Percentiles rank a stretch among this genome's conserved stretches.
phyloP scores from a whole-genome alignment of 1,140 invertebrate genomes.

The Philotrypesis tridentata region DNA sequence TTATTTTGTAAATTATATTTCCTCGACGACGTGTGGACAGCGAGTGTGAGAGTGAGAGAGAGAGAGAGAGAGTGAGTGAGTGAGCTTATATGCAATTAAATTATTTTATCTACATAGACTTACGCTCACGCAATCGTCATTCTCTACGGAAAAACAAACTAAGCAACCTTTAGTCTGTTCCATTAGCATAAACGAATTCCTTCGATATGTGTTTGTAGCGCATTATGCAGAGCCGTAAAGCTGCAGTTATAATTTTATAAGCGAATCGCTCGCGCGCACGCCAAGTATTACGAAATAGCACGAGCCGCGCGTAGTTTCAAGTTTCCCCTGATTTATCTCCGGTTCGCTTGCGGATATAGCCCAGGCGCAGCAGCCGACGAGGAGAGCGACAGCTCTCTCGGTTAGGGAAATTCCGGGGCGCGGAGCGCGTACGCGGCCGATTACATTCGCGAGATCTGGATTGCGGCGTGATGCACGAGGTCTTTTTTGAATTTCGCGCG shows the following conservation, averaged over 20 bases:
- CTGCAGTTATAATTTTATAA: background rate
- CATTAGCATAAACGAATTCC: background rate
- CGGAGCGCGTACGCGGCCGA: too few species aligned
- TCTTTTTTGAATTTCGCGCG: background rate
- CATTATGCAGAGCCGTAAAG: too few species aligned
- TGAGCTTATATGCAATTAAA: background rate
- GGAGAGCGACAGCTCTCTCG: background rate
- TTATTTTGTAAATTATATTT: too few species aligned
- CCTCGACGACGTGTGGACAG: too few species aligned
- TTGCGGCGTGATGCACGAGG: background rate
- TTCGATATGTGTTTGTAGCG: background rate
- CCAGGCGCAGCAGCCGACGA: too few species aligned
- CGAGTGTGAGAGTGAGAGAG: too few species aligned
- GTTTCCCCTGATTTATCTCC: background rate
- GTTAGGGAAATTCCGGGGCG: background rate
- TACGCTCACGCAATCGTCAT: background rate
- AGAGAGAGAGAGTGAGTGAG: too few species aligned
- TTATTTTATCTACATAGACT: background rate
- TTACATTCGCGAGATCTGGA: background rate
- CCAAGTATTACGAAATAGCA: background rate
- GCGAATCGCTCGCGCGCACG: background rate
- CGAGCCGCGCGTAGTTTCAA: background rate
- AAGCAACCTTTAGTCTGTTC: background rate
- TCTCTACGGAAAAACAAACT: background rate
- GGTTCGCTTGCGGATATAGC: background rate